phyloP scores from a whole-genome alignment of 2,888 invertebrate species.

The Pyrgus malvae region DNA sequence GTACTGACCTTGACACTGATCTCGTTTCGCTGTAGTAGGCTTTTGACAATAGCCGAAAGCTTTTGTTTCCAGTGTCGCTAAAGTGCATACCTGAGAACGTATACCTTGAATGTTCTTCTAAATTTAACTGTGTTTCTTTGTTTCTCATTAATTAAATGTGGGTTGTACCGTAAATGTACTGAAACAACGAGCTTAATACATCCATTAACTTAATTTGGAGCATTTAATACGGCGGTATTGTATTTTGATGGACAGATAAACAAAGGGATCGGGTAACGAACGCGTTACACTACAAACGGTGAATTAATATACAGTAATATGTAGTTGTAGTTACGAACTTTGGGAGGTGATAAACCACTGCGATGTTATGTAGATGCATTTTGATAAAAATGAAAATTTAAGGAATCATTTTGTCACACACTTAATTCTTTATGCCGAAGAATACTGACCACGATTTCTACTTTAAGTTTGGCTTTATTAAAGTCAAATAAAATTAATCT shows the following conservation, averaged over 20 bases:
- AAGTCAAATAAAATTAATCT: too few species aligned
- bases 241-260: slow-evolving; percentile 1
- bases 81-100: slow-evolving; percentile 6
- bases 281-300: background rate
- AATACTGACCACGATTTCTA: too few species aligned
- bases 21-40: slow-evolving; percentile 17
- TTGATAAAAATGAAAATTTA: too few species aligned
- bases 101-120: background rate
- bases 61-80: slow-evolving; percentile 20
- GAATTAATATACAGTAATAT: too few species aligned
- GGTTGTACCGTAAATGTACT: background rate
- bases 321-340: too few species aligned
- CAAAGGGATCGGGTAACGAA: background rate
- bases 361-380: too few species aligned
- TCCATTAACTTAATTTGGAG: background rate
- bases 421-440: too few species aligned
- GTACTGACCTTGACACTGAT: slow-evolving; percentile 33
- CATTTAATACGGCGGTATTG: background rate
- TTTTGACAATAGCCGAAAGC: slow-evolving; percentile 18
- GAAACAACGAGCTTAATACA: background rate
- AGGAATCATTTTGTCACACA: too few species aligned
- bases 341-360: too few species aligned
- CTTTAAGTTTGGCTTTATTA: too few species aligned
- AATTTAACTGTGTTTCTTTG: background rate
- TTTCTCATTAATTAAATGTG: background rate